Evolutionary conservation across 2,797 vertebrate genomes (phyloP).

Genomic region (Paguma larvata): DNA sequence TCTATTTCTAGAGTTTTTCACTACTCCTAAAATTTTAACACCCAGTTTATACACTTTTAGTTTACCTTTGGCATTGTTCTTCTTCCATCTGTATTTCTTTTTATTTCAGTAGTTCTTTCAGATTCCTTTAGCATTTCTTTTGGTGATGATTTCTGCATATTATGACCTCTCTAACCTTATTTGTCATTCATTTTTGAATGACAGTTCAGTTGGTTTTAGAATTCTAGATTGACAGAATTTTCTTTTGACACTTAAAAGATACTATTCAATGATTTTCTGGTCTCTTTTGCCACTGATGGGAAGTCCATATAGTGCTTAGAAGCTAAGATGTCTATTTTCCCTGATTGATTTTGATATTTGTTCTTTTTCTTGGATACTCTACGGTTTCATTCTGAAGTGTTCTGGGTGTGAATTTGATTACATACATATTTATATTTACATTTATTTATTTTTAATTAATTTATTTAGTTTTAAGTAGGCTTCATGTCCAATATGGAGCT

Average conservation of each 20-base stretch:
- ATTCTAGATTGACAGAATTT: slow-evolving; percentile 12
- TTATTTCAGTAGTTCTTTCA: background rate
- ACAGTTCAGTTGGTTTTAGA: slow-evolving; percentile 18
- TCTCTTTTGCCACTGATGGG: background rate
- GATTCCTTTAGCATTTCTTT: background rate
- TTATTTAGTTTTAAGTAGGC: too few species aligned
- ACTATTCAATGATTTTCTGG: background rate
- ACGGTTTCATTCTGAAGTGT: background rate
- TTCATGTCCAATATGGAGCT: too few species aligned
- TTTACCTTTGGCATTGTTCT: background rate
- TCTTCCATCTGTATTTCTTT: background rate
- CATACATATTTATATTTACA: too few species aligned
- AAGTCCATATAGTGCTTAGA: background rate
- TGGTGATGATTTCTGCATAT: background rate
- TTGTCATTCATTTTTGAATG: background rate
- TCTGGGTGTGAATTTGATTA: background rate
- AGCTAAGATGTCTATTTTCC: background rate
- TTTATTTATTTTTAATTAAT: too few species aligned
- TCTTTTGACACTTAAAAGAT: slow-evolving; percentile 21
- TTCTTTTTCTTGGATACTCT: background rate
- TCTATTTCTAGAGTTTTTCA: background rate
- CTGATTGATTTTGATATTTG: background rate
- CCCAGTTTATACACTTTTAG: background rate
- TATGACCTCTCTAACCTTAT: background rate
- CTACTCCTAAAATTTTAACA: background rate